Evolutionary conservation across 2,797 vertebrate genomes (phyloP), one percentile per base, ranked within the genome.

Genomic region (Oryzias dopingdopingensis): DNA sequence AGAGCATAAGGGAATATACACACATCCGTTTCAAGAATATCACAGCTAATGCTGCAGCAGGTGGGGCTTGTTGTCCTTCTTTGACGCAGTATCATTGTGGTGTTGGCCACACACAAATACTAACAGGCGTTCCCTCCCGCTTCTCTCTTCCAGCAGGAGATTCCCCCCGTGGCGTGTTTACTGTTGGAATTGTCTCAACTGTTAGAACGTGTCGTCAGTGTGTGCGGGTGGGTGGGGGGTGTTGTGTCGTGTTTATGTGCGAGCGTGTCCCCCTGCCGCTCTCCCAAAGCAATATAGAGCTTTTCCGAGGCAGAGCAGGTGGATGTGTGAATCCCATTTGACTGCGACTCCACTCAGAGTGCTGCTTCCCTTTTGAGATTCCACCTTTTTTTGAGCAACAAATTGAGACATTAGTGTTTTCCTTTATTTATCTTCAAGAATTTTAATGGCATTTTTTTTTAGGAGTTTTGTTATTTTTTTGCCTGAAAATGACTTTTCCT

Each of bases 131-230:
- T 57, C 67, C 65, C 56, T 72, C 74, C 61, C 49, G 13, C 14
- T 49, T 48, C 62, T 62, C 56, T 56, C 26, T 55, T 63, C 55
- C 49, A 16, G 18, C 61, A 48, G 63, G 71, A 86, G 77, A 75
- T 71, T 69, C 76, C 73, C 82, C 77, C 86, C 24, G 79, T 52
- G 68, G 79, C 18, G 17, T 82, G 76, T 86, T 88, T 87, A 83
- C 70, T 58, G 74, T 82, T 73, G 53, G 59, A 72, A 82, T 76
- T 83, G 79, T 82, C 74, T 76, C 61, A 72, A 40, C 80, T 70
- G 80, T 77, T 75, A 76, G 80, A 78, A 76, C 60, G 78, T 70
- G 69, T 79, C 81, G 84, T 65, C 72, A 84, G 85, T 84, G 79
- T 69, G 83, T 72, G 52, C 52, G 68, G 55, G 74, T 84, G 24